Evolutionary conservation across 2,113 vertebrate species (phyloP).

Genomic region (Anarrhichthys ocellatus): DNA sequence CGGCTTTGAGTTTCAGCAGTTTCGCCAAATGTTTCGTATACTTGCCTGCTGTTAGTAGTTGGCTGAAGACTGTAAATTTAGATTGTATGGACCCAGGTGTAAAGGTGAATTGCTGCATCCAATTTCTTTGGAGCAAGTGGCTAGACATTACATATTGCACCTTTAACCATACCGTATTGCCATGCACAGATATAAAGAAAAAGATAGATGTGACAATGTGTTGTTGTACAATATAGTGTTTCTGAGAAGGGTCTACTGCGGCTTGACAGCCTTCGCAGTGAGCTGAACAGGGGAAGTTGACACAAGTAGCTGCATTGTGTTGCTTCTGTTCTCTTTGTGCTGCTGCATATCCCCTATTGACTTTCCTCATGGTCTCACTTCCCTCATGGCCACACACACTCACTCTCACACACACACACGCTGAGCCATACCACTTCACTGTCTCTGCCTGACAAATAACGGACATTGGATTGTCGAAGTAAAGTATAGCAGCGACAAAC

Average conservation of each 20-base stretch:
- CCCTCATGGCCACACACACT: neutral
- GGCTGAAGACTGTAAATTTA: too few relatives aligned
- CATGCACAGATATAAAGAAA: neutral
- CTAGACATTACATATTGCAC: neutral
- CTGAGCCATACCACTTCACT: neutral
- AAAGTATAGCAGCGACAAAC: neutral
- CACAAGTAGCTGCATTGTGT: constrained; percentile 32
- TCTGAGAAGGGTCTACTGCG: neutral
- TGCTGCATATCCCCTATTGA: constrained; percentile 10
- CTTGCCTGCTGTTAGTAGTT: neutral
- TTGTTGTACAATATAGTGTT: neutral
- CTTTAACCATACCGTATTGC: neutral
- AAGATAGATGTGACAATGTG: neutral
- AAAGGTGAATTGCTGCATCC: neutral
- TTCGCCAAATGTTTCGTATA: neutral
- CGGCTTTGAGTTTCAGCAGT: neutral
- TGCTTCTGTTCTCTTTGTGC: constrained; percentile 22
- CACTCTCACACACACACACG: neutral
- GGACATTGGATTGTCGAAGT: constrained; percentile 31
- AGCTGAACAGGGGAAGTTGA: constrained; percentile 16
- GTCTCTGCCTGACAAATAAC: constrained; percentile 32
- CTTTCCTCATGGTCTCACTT: constrained; percentile 13
- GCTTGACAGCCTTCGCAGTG: neutral
- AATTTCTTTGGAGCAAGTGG: neutral
- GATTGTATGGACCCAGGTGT: too few relatives aligned